These are phyloP conservation scores for Motacilla alba DNA, from an alignment of 2,113 vertebrate species.

Conservation along the genomic window DNA sequence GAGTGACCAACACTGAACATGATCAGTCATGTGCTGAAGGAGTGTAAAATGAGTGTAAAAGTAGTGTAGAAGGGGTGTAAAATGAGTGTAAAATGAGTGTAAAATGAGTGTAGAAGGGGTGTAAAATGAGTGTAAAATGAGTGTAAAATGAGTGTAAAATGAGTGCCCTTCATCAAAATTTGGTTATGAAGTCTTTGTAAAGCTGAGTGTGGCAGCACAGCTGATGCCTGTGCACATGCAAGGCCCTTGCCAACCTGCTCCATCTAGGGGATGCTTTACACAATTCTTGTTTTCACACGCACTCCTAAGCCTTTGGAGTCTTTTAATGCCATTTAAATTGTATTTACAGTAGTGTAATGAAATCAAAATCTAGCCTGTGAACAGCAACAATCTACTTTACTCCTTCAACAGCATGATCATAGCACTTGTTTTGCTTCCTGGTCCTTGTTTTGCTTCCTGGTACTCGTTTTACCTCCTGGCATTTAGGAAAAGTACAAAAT, in stretches of 20 bases:
- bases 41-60: background rate
- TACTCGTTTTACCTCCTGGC: background rate
- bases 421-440: background rate
- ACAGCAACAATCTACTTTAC: background rate
- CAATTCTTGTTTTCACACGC: background rate
- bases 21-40: background rate
- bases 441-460: background rate
- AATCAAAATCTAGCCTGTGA: background rate
- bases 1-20: background rate
- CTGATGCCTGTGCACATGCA: background rate
- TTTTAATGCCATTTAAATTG: background rate
- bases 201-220: background rate
- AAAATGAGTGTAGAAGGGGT: background rate
- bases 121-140: background rate
- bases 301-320: background rate
- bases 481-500: background rate
- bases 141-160: background rate
- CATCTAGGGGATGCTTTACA: slow-evolving; percentile 33
- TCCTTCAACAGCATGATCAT: background rate
- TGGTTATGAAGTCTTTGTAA: background rate
- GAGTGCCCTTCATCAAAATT: background rate
- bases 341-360: background rate
- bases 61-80: background rate
- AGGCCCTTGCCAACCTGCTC: slow-evolving; percentile 33
- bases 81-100: background rate